Percentiles rank a stretch among this genome's conserved stretches.
phyloP scores from a whole-genome alignment of 2,113 vertebrate species.

The Trichechus manatus region DNA sequence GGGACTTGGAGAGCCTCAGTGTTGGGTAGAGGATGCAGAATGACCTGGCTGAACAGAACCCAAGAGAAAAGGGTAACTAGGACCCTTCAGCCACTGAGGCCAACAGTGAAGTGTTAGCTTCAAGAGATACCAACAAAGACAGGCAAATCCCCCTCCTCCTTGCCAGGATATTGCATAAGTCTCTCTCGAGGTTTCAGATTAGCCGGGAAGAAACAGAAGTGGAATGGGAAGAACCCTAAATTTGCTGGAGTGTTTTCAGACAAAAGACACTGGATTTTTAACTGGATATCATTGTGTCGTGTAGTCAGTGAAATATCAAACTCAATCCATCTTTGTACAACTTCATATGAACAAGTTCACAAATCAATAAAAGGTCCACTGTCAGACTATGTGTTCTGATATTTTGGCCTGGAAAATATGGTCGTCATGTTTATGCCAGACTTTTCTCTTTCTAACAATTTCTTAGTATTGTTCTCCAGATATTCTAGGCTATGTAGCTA shows the following conservation, averaged over 20 bases:
- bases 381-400: background rate
- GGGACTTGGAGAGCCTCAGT: background rate
- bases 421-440: background rate
- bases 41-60: background rate
- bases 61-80: background rate
- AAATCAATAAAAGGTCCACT: background rate
- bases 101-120: background rate
- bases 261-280: background rate
- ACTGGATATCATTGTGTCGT: background rate
- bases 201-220: background rate
- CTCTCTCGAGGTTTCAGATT: background rate
- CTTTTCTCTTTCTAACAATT: background rate
- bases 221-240: background rate
- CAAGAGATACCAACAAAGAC: background rate
- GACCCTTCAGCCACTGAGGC: background rate
- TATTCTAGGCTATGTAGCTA: background rate
- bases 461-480: background rate
- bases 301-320: background rate
- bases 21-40: background rate
- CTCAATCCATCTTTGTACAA: background rate
- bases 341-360: background rate
- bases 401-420: background rate
- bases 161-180: background rate
- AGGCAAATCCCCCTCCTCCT: background rate
- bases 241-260: background rate